Evolutionary conservation across 1,140 invertebrate genomes (phyloP), one percentile per base, ranked within the genome.

Genomic region (Gonioctena quinquepunctata): DNA sequence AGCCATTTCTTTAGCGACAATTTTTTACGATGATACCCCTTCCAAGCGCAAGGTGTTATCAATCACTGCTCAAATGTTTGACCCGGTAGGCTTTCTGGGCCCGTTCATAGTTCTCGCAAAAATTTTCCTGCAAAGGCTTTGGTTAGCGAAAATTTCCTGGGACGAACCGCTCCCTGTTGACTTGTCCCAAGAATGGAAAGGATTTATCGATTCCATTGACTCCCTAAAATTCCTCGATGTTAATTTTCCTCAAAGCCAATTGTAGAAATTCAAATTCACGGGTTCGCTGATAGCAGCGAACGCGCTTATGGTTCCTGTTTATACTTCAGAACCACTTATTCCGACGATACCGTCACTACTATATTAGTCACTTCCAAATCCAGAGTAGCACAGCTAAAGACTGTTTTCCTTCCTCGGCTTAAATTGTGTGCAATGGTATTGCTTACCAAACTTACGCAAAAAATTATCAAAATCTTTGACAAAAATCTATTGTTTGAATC

Each of bases 251-350:
- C 33, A n/a, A 42, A 42, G 33, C n/a, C 33, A 0, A 42, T 42
- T 42, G 33, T 19, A 52, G 19, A 33, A 64, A 23, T 18, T 73
- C 5, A 68, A 78, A 1, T 76, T 65, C 66, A 71, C 49, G 77
- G 74, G 0, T 83, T 82, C 66, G 67, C 65, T 6, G 81, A 81
- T 56, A 78, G 78, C 1, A 79, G 76, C 1, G 64, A 75, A 54
- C 57, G 49, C 1, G 80, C 70, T 2, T 82, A 77, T 61, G 78
- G 71, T 33, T 74, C 76, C 3, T 73, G 70, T 18, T 27, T 79
- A 7, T 81, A 81, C 23, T 82, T 79, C 66, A 83, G 83, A 82
- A 80, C 77, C 18, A 68, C 56, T 22, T 33, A 61, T 33, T 11
- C 42, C 13, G 50, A 42, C 0, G 59, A 59, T 18, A 48, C 70